Conservation (phyloP, 2,888 invertebrate species). For the Drepanosiphum platanoidis region DNA sequence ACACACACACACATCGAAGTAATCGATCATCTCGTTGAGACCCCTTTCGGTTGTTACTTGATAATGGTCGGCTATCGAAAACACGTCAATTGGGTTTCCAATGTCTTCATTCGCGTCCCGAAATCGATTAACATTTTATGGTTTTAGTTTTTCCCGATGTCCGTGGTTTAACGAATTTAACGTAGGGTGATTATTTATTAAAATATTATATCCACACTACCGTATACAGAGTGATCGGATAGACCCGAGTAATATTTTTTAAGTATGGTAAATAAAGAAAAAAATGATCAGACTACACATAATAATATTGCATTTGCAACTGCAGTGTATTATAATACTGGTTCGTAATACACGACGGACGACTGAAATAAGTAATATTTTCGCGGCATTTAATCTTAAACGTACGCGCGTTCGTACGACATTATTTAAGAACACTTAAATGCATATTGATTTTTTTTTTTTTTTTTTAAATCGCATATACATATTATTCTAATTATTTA, state of each 20-base stretch:
- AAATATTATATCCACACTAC: not conserved
- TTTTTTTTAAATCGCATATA: slow-evolving; percentile 16
- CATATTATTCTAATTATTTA: not conserved
- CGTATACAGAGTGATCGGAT: not conserved
- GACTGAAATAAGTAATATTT: no score
- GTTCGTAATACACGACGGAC: no score
- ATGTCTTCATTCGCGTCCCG: slow-evolving; percentile 43
- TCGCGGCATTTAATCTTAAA: no score
- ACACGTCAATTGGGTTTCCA: slow-evolving; percentile 40
- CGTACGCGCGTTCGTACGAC: not conserved
- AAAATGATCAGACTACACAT: no score
- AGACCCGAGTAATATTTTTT: no score
- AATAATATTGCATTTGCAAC: no score
- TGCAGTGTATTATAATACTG: no score
- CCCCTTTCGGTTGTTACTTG: slow-evolving; percentile 47
- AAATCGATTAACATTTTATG: slow-evolving; percentile 54
- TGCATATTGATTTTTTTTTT: slow-evolving; percentile 41
- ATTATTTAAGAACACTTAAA: not conserved
- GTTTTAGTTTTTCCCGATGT: slow-evolving; percentile 12
- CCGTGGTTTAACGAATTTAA: not conserved
- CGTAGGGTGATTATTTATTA: not conserved
- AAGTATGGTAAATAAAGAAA: no score
- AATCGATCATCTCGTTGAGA: slow-evolving; percentile 59
- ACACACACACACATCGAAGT: slow-evolving; percentile 26
- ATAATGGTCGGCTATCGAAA: slow-evolving; percentile 34